These are phyloP conservation scores for Pachypanchax playfairii DNA, from an alignment of 2,113 vertebrate species.

Conservation along the genomic window DNA sequence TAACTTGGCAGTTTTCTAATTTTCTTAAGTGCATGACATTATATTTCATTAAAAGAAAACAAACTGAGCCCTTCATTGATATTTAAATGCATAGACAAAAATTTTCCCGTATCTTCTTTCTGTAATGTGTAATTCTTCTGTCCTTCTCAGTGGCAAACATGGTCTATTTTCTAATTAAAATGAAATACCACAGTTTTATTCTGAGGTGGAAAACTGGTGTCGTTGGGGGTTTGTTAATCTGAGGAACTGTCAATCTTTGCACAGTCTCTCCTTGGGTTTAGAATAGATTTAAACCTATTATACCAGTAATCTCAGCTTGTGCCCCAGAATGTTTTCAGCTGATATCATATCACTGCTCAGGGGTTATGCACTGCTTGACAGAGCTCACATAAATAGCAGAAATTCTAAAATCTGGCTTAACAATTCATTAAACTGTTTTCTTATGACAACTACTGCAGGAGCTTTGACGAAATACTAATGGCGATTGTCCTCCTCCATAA, in stretches of 20 bases:
- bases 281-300: constrained; percentile 40
- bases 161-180: constrained; percentile 29
- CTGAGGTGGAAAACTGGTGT: constrained; percentile 43
- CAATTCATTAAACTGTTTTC: constrained; percentile 19
- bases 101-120: constrained; percentile 31
- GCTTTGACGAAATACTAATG: neutral
- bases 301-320: constrained; percentile 38
- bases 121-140: constrained; percentile 41
- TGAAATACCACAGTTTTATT: constrained; percentile 44
- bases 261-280: constrained; percentile 38
- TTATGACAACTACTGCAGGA: neutral
- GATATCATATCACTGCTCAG: constrained; percentile 44
- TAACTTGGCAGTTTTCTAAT: neutral
- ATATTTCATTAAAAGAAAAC: constrained; percentile 18
- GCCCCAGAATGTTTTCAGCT: constrained; percentile 25
- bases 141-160: constrained; percentile 17
- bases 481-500: constrained; percentile 6
- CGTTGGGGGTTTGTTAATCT: constrained; percentile 34
- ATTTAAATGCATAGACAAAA: constrained; percentile 5
- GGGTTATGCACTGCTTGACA: constrained; percentile 22
- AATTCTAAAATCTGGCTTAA: constrained; percentile 40
- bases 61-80: constrained; percentile 41
- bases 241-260: constrained; percentile 53
- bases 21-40: constrained; percentile 1
- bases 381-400: constrained; percentile 33